Evolutionary conservation across 2,113 vertebrate species (phyloP).

Genomic region (Trogon melanurus): DNA sequence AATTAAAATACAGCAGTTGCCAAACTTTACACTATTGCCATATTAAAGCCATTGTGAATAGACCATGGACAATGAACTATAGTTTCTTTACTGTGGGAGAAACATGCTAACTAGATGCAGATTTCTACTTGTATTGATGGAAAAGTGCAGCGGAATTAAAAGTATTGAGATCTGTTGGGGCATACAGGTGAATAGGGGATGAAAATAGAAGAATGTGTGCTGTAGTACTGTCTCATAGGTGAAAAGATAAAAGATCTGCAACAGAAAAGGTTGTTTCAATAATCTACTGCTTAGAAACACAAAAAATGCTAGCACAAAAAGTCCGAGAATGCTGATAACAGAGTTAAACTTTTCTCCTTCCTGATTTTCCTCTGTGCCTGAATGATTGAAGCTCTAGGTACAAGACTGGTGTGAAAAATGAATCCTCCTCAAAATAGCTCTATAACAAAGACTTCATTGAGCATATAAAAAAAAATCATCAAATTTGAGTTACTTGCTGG

Average conservation of each 20-base stretch:
- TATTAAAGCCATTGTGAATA: neutral
- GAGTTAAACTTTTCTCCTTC: neutral
- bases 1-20: neutral
- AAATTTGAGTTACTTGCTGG: neutral
- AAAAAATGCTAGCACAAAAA: neutral
- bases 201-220: neutral
- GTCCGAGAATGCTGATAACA: constrained; percentile 16
- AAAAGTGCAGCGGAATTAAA: neutral
- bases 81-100: neutral
- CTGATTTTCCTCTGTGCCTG: constrained; percentile 34
- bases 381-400: constrained; percentile 11
- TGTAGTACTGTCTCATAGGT: neutral
- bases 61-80: neutral
- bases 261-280: neutral
- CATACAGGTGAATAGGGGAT: neutral
- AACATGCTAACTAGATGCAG: neutral
- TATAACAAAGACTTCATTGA: neutral
- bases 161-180: neutral
- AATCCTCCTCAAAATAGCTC: neutral
- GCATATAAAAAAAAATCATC: neutral
- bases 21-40: neutral
- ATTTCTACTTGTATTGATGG: neutral
- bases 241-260: neutral
- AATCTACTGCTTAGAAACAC: neutral
- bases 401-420: neutral